Evolutionary conservation across 2,113 vertebrate species (phyloP).

Genomic region (Rhea pennata): DNA sequence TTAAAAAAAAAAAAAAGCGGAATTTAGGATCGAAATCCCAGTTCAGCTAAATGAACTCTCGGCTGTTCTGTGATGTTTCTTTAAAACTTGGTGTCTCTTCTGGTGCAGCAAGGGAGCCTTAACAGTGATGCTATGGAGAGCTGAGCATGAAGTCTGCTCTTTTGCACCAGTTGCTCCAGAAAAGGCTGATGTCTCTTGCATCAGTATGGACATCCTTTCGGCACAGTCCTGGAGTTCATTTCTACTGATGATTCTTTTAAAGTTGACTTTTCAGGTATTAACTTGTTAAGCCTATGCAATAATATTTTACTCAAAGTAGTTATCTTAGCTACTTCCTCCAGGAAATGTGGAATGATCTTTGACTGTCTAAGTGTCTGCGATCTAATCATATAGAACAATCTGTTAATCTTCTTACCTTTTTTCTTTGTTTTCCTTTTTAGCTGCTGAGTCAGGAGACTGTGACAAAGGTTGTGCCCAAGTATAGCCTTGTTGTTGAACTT

Average conservation of each 20-base stretch:
- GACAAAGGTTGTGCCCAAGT: constrained; percentile 88
- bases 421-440: constrained; percentile 63
- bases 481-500: constrained; percentile 92
- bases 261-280: not conserved
- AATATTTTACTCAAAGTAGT: not conserved
- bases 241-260: not conserved
- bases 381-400: not conserved
- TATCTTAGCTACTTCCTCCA: not conserved
- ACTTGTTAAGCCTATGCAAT: not conserved
- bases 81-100: not conserved
- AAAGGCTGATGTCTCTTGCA: not conserved
- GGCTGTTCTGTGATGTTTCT: not conserved
- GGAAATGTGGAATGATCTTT: not conserved
- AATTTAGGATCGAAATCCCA: not conserved
- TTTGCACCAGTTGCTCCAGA: not conserved
- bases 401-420: not conserved
- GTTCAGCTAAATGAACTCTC: not conserved
- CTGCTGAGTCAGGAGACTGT: constrained; percentile 89
- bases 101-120: not conserved
- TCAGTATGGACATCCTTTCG: not conserved
- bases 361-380: not conserved
- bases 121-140: not conserved
- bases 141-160: not conserved
- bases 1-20: not conserved
- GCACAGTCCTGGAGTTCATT: not conserved